phyloP scores from a whole-genome alignment of 2,113 vertebrate species.

The Dasyprocta punctata region DNA sequence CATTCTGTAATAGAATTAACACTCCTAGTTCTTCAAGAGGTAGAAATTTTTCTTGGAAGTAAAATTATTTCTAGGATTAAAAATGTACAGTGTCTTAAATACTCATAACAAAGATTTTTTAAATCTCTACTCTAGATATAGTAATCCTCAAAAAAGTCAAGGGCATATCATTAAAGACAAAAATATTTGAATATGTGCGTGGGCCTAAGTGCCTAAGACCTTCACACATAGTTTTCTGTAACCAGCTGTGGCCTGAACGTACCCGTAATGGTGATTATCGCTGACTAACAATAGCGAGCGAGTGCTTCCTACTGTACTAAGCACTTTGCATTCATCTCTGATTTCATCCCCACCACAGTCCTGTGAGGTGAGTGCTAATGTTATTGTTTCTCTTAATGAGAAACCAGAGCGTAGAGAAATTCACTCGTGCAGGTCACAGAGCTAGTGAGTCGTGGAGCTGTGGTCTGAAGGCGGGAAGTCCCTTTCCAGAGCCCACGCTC shows the following conservation, averaged over 20 bases:
- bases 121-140: neutral
- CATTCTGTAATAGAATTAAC: conserved; percentile 15
- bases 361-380: neutral
- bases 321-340: neutral
- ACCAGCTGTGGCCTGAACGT: neutral
- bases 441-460: no score
- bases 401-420: neutral
- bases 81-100: conserved; percentile 29
- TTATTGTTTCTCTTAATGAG: neutral
- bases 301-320: neutral
- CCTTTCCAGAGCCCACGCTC: neutral
- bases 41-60: neutral
- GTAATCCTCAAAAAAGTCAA: neutral
- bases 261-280: neutral
- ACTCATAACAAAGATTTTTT: neutral
- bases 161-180: neutral
- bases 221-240: neutral
- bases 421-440: neutral
- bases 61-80: conserved; percentile 14
- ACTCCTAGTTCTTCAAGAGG: neutral
- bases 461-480: neutral
- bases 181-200: neutral
- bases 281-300: neutral
- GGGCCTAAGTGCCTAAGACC: neutral
- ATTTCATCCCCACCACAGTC: neutral